Conservation (phyloP, 2,113 vertebrate genomes). For the Barnardius zonarius region DNA sequence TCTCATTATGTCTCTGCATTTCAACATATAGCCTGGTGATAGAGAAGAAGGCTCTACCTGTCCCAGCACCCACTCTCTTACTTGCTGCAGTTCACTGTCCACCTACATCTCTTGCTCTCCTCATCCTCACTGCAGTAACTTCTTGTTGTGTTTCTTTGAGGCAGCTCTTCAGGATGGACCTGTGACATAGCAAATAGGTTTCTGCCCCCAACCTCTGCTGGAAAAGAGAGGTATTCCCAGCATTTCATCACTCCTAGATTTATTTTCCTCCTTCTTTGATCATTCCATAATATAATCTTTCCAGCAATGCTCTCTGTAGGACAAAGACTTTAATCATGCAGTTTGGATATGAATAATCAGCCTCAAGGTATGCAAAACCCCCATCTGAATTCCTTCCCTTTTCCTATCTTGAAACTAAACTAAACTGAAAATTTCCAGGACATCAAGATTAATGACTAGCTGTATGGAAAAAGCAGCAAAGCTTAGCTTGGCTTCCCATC, state of each 20-base stretch:
- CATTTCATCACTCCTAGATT: neutral
- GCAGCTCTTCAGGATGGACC: neutral
- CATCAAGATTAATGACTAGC: neutral
- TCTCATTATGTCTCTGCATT: neutral
- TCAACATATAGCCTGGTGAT: rapidly evolving
- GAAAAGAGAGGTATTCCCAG: neutral
- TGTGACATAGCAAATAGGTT: neutral
- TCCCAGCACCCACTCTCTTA: neutral
- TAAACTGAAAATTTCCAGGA: conserved; percentile 8
- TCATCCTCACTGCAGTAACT: neutral
- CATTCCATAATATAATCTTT: neutral
- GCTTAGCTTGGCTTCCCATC: neutral
- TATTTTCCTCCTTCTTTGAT: neutral
- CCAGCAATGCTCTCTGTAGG: neutral
- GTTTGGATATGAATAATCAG: neutral
- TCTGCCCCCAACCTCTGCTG: neutral
- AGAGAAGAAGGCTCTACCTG: neutral
- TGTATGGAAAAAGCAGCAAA: neutral
- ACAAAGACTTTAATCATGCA: conserved; percentile 12
- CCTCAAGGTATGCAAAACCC: neutral
- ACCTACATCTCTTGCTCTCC: neutral
- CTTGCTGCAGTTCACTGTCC: neutral
- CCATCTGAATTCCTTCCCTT: neutral
- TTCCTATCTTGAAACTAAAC: neutral
- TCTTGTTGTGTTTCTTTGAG: rapidly evolving